Percentiles rank a stretch among this genome's conserved stretches.
Conservation (phyloP, 2,888 invertebrate genomes). For the Opisthograptis luteolata region DNA sequence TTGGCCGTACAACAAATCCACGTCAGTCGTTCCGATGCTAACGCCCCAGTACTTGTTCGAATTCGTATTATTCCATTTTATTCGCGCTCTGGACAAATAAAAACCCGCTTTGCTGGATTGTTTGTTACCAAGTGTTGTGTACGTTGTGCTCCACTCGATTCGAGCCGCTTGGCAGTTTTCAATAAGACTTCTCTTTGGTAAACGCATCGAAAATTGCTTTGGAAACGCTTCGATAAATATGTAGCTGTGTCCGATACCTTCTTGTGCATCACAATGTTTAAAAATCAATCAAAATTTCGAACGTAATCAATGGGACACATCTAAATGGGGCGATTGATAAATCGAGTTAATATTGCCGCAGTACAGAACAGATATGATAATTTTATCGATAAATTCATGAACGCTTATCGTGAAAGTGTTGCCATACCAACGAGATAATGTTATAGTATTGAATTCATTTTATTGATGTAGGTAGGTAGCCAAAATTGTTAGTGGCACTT, state of each 20-base stretch:
- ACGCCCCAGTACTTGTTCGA: conserved; percentile 42
- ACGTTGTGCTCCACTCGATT: conserved; percentile 37
- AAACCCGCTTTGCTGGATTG: conserved; percentile 39
- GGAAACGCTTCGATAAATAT: conserved; percentile 15
- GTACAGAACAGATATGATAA: conserved; percentile 29
- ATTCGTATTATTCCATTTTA: conserved; percentile 48
- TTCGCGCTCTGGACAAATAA: conserved; percentile 49
- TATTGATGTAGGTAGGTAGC: conserved; percentile 3
- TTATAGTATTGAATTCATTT: conserved; percentile 20
- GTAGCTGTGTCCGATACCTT: background rate
- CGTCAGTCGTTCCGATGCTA: conserved; percentile 40
- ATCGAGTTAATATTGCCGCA: conserved; percentile 34
- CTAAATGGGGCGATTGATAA: conserved; percentile 32
- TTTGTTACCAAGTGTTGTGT: conserved; percentile 47
- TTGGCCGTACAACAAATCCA: conserved; percentile 43
- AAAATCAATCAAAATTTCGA: background rate
- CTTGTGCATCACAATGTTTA: background rate
- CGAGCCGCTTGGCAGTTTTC: conserved; percentile 33
- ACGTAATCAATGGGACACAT: conserved; percentile 19
- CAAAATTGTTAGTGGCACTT: background rate
- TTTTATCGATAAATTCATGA: conserved; percentile 34
- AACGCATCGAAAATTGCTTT: conserved; percentile 24
- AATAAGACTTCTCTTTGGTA: conserved; percentile 27
- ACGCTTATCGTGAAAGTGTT: conserved; percentile 29
- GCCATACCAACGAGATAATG: conserved; percentile 24